Percentiles rank a stretch among this genome's conserved stretches.
These are phyloP conservation scores for Plectrocnemia conspersa DNA, from an alignment of 1,140 invertebrate genomes.

Conservation along the genomic window DNA sequence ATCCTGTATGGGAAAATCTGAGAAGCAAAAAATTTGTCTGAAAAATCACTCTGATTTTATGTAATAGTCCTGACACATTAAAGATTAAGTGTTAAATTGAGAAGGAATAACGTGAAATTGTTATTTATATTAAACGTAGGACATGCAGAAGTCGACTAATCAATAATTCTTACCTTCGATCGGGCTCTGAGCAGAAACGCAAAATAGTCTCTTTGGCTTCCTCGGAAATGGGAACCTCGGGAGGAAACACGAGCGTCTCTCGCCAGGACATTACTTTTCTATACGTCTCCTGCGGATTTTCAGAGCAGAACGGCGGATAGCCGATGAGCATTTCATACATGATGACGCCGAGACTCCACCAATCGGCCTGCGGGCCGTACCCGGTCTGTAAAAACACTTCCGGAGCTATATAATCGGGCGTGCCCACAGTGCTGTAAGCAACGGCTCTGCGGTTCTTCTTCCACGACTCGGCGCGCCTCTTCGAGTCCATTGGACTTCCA, in stretches of 20 bases:
- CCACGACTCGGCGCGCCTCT: constrained; percentile 96
- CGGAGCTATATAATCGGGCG: constrained; percentile 99
- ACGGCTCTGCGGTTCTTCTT: constrained; percentile 91
- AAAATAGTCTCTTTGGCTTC: constrained; percentile 82
- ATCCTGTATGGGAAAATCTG: too few relatives aligned
- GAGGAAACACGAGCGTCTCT: constrained; percentile 95
- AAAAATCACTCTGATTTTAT: too few relatives aligned
- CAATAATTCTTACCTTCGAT: constrained; percentile 59
- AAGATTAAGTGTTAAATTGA: too few relatives aligned
- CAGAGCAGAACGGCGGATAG: constrained; percentile 98
- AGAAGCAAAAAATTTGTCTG: too few relatives aligned
- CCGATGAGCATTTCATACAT: constrained; percentile 99
- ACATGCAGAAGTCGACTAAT: too few relatives aligned
- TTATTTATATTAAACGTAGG: too few relatives aligned
- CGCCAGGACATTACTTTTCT: constrained; percentile 99
- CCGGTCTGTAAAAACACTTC: constrained; percentile 95
- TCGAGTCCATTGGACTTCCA: constrained; percentile 89
- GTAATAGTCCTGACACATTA: too few relatives aligned
- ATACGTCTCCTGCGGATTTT: constrained; percentile 99
- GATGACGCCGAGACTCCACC: constrained; percentile 99
- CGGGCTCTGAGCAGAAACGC: constrained; percentile 92
- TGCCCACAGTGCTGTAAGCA: constrained; percentile 95
- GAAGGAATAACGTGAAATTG: too few relatives aligned
- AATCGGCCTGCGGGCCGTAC: constrained; percentile 95
- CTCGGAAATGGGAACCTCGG: constrained; percentile 97